These are phyloP conservation scores for Pipa parva DNA, from an alignment of 2,113 vertebrate species.

Conservation along the genomic window DNA sequence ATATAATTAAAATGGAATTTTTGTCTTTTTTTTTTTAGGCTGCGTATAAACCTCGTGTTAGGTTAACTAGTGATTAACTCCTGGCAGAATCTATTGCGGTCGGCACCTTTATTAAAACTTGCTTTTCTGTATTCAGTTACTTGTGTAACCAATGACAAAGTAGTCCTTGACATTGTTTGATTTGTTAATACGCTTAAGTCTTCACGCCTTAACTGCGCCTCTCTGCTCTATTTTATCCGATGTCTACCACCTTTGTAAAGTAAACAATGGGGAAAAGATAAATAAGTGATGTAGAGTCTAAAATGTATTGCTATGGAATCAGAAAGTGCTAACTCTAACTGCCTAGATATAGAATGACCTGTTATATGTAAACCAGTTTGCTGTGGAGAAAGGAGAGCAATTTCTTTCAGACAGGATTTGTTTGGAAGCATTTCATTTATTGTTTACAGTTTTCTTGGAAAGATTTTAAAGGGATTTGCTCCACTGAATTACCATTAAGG, in stretches of 20 bases:
- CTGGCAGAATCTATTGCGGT: slow-evolving; percentile 57
- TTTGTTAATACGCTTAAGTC: slow-evolving; percentile 49
- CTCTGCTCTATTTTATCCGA: slow-evolving; percentile 9
- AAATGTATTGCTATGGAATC: background rate
- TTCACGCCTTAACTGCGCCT: slow-evolving; percentile 11
- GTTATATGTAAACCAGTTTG: background rate
- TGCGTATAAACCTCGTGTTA: slow-evolving; percentile 63
- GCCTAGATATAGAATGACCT: background rate
- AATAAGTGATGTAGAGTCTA: background rate
- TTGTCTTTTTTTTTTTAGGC: slow-evolving; percentile 52
- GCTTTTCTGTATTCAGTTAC: slow-evolving; percentile 57
- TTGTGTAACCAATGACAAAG: slow-evolving; percentile 49
- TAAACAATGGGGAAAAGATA: background rate
- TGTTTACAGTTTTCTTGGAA: too few species aligned
- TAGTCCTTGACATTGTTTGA: slow-evolving; percentile 50
- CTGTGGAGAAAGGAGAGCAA: background rate
- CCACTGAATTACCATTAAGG: too few species aligned
- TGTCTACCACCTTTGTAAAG: slow-evolving; percentile 3
- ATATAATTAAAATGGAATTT: slow-evolving; percentile 80
- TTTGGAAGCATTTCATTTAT: too few species aligned
- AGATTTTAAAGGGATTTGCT: too few species aligned
- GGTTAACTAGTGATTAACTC: slow-evolving; percentile 81
- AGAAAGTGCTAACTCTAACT: background rate
- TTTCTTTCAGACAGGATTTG: background rate
- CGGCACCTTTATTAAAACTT: slow-evolving; percentile 59